These are phyloP conservation scores for Isichthys henryi DNA, from an alignment of 2,113 vertebrate genomes.

Conservation along the genomic window DNA sequence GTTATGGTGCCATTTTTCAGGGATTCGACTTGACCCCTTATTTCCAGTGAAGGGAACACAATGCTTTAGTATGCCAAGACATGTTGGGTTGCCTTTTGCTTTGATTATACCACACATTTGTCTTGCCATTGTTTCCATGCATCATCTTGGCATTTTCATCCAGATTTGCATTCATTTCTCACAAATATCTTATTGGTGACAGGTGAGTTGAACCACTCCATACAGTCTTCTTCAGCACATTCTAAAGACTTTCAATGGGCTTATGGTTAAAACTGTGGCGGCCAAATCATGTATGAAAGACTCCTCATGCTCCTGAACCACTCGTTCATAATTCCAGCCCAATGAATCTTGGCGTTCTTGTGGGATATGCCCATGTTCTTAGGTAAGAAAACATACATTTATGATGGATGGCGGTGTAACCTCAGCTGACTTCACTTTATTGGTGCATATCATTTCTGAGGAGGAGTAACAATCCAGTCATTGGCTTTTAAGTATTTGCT, in stretches of 20 bases:
- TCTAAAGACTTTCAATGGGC: background rate
- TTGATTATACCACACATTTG: background rate
- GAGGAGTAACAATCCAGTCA: background rate
- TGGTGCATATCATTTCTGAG: background rate
- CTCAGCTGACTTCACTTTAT: background rate
- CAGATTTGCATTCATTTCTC: background rate
- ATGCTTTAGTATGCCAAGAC: background rate
- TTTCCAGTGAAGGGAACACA: background rate
- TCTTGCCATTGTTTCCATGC: background rate
- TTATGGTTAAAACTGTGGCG: background rate
- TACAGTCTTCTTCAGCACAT: background rate
- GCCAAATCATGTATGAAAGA: too few species aligned
- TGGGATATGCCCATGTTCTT: too few species aligned
- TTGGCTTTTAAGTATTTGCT: background rate
- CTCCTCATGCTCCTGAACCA: too few species aligned
- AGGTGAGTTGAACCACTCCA: background rate
- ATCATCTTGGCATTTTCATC: background rate
- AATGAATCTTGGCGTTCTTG: too few species aligned
- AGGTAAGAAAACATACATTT: too few species aligned
- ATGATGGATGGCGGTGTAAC: too few species aligned
- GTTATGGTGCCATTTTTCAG: background rate
- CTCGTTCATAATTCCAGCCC: too few species aligned
- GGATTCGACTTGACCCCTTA: background rate
- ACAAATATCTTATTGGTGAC: background rate
- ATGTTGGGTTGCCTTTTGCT: background rate